Evolutionary conservation across 2,888 invertebrate species (phyloP).

Genomic region (Pterostichus madidus): DNA sequence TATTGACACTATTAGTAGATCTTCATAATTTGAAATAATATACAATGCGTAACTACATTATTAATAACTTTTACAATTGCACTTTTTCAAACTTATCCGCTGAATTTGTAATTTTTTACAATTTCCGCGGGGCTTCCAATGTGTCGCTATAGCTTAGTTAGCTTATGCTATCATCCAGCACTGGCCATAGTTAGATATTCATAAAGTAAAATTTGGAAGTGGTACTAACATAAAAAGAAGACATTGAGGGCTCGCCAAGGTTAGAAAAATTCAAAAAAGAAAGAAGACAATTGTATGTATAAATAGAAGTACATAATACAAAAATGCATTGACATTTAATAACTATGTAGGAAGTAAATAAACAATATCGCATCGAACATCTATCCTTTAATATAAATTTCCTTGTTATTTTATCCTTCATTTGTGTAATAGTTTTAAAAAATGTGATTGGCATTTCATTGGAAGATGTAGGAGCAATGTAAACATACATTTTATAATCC

Average conservation of each 20-base stretch:
- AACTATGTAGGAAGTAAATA: neutral
- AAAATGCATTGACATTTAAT: neutral
- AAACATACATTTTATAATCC: neutral
- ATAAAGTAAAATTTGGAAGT: neutral
- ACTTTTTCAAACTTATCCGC: no score
- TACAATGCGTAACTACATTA: no score
- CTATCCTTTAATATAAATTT: neutral
- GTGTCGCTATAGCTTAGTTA: no score
- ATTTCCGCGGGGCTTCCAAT: no score
- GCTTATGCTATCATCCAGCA: no score
- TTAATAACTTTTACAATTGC: no score
- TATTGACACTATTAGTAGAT: no score
- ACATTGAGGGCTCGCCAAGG: neutral
- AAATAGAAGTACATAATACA: neutral
- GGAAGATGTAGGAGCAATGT: neutral
- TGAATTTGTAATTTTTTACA: no score
- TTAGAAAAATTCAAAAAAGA: neutral
- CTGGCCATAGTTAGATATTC: neutral
- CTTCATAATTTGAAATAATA: no score
- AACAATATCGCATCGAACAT: neutral
- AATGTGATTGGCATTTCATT: neutral
- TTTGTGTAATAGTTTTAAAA: neutral
- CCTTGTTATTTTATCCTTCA: constrained; percentile 12
- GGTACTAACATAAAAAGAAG: neutral
- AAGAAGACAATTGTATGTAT: no score